Evolutionary conservation across 2,797 vertebrate species (phyloP), one percentile per base, ranked within the genome.

Genomic region (Gobionotothen gibberifrons): DNA sequence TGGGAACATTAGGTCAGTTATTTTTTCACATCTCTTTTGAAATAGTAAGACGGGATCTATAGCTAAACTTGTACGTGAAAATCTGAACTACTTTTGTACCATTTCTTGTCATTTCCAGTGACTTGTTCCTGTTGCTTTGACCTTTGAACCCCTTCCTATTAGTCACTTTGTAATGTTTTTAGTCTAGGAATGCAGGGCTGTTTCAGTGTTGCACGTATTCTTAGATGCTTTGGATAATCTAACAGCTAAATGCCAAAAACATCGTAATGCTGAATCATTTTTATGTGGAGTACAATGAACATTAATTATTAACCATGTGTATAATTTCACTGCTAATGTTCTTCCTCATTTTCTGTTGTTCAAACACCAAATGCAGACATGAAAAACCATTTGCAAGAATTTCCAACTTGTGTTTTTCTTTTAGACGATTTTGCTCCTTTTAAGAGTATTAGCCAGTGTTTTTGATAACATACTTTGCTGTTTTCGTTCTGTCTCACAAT

Each of bases 381-480:
- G 66, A 84, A 87, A 88, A 87, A 81, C 82, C 72, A 36, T 87
- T 61, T 79, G 60, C 69, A 75, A 83, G 66, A 72, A 80, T 86
- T 88, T 89, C 85, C 79, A 77, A 76, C 83, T 88, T 91, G 93
- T 93, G 89, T 92, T 94, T 90, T 91, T 72, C 78, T 90, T 90
- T 78, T 66, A 59, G 76, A 83, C 29, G 15, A 85, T 57, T 82
- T 90, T 87, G 79, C 78, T 91, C 83, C 82, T 81, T 85, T 90
- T 83, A 87, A 83, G 69, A 88, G 84, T 80, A 83, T 84, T 90
- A 85, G 72, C 59, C 83, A 60, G 84, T 86, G 92, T 90, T 93
- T 94, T 90, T 79, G 81, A 90, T 90, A 90, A 92, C 93, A 94
- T 94, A 93, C 91, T 94, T 94, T 81, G 76, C 83, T 83, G 91